Evolutionary conservation across 2,888 invertebrate genomes (phyloP), one percentile per base, ranked within the genome.

Genomic region (Caenorhabditis angaria): DNA sequence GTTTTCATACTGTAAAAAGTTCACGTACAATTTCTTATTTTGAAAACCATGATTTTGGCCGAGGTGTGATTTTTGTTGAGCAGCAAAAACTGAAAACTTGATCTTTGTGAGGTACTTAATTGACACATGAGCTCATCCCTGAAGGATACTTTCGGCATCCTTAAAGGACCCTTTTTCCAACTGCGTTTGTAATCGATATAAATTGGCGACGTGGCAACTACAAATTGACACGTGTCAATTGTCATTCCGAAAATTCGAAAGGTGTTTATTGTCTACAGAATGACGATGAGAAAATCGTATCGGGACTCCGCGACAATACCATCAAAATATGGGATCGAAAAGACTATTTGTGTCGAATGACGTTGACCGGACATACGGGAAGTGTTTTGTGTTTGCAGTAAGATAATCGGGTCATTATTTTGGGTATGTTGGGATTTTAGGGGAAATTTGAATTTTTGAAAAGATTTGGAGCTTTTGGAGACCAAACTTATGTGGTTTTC

Each of bases 181-280:
- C 94, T 90, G 97, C 99, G 82, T 94, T 97, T 84, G 88, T 93
- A 87, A 96, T 99, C 89, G 97, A 99, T 89, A 93, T 93, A 87
- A 99, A 99, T 89, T 99, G 99, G 99, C 91, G 95, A 85, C 94
- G 93, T 90, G 99, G 99, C 25, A 92, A 94, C 83, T 96, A 97
- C 88, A 94, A 94, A 88, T 90, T 99, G 83, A 94, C 96, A 90
- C 92, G 95, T 88, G 99, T 99, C 89, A 97, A 99, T 89, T 99
- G 99, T 89, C 92, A 95, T 80, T 97, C 97, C 73, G 99, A 99
- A 89, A 97, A 97, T 88, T 97, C 97, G 76, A 99, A 99, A 91
- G 99, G 99, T 69, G 99, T 99, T 4, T 99, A 99, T 90, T 99
- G 99, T 89, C 90, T 99, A 77, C 99, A 99, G 89, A 99, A 99